Conservation (phyloP, 1,140 invertebrate species). For the Drosophila simulans region DNA sequence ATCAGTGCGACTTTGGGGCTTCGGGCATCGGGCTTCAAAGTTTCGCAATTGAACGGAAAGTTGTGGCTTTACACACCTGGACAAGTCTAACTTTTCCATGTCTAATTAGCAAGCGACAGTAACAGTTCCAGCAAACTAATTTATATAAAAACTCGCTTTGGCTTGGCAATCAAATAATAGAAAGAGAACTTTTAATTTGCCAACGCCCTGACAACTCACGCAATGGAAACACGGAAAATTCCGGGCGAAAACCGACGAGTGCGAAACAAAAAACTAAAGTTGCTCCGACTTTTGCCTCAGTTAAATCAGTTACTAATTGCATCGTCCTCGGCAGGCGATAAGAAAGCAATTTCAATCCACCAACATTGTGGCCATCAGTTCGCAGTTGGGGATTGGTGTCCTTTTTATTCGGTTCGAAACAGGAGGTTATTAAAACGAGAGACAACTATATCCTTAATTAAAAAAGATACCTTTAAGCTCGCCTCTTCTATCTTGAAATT, state of each 20-base stretch:
- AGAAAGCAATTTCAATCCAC: slow-evolving; percentile 38
- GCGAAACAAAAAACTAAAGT: slow-evolving; percentile 13
- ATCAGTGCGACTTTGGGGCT: slow-evolving; percentile 14
- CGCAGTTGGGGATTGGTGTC: background rate
- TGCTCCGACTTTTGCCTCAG: background rate
- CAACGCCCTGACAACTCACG: slow-evolving; percentile 52
- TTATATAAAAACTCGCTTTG: slow-evolving; percentile 63
- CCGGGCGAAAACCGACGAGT: slow-evolving; percentile 1
- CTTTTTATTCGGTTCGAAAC: background rate
- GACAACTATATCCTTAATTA: too few relatives aligned
- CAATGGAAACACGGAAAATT: slow-evolving; percentile 42
- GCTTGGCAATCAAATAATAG: slow-evolving; percentile 56
- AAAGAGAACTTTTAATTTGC: slow-evolving; percentile 73
- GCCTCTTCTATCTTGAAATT: too few relatives aligned
- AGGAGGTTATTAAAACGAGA: too few relatives aligned
- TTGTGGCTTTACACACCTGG: slow-evolving; percentile 42
- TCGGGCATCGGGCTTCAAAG: slow-evolving; percentile 20
- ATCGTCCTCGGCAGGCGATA: slow-evolving; percentile 28
- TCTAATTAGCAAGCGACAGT: slow-evolving; percentile 68
- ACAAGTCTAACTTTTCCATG: slow-evolving; percentile 58
- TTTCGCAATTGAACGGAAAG: slow-evolving; percentile 45
- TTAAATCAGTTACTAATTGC: slow-evolving; percentile 52
- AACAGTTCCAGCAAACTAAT: slow-evolving; percentile 55
- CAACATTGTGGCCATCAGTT: slow-evolving; percentile 5
- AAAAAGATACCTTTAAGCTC: too few relatives aligned